These are phyloP conservation scores for Xanthorhoe spadicearia DNA, from an alignment of 2,888 invertebrate species.

Conservation along the genomic window DNA sequence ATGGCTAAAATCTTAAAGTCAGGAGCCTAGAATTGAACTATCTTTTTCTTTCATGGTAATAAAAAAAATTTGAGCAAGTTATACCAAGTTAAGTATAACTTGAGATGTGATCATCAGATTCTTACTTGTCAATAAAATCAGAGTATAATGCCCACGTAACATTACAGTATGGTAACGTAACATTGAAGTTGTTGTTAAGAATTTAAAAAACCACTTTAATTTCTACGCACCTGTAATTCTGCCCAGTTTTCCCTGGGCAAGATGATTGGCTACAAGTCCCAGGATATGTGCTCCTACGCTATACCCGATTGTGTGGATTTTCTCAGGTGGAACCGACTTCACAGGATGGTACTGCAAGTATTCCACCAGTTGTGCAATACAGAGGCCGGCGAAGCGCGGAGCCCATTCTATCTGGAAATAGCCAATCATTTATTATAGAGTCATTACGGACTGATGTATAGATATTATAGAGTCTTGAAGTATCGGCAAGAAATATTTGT, in stretches of 20 bases:
- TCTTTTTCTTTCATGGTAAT: too few species aligned
- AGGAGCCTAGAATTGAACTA: too few species aligned
- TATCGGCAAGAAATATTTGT: too few species aligned
- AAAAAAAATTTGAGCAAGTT: too few species aligned
- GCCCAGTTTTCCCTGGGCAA: slow-evolving; percentile 91
- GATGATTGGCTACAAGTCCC: slow-evolving; percentile 91
- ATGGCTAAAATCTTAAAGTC: too few species aligned
- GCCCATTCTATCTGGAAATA: slow-evolving; percentile 84
- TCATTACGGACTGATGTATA: too few species aligned
- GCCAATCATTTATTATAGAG: not conserved
- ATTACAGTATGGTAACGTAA: too few species aligned
- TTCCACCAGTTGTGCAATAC: slow-evolving; percentile 92
- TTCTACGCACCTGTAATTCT: slow-evolving; percentile 88
- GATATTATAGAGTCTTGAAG: too few species aligned
- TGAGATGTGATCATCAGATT: too few species aligned
- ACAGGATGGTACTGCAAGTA: slow-evolving; percentile 90
- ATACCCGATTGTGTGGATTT: slow-evolving; percentile 92
- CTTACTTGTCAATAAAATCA: too few species aligned
- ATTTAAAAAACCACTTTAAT: not conserved
- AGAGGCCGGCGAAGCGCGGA: slow-evolving; percentile 87
- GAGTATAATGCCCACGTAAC: too few species aligned
- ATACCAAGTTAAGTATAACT: too few species aligned
- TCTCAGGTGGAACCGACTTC: slow-evolving; percentile 89
- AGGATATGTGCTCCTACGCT: slow-evolving; percentile 95
- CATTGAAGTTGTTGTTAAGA: not conserved